A percentile compares a stretch with the other conserved stretches of the same genome.
phyloP scores from a whole-genome alignment of 2,888 invertebrate genomes.

The Gibbula magus region DNA sequence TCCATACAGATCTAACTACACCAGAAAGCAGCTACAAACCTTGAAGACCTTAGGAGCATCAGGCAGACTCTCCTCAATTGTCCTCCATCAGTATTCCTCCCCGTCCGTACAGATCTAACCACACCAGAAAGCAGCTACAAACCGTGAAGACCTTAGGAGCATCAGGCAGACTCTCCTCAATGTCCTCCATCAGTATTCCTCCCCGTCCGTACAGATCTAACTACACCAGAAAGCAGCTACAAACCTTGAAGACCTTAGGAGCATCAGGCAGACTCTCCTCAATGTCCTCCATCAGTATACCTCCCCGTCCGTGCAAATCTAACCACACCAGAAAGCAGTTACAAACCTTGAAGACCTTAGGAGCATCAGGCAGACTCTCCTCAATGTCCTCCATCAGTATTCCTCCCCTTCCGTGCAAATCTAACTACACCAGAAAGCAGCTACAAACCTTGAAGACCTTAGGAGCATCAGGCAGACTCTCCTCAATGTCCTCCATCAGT shows the following conservation, averaged over 20 bases:
- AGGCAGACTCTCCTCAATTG: constrained; percentile 95
- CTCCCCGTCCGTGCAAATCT: constrained; percentile 96
- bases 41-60: constrained; percentile 89
- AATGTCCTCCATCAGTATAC: constrained; percentile 94
- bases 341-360: constrained; percentile 88
- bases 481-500: constrained; percentile 94
- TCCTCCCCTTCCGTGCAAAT: constrained; percentile 95
- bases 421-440: no score
- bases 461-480: constrained; percentile 95
- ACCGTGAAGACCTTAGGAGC: constrained; percentile 91
- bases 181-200: constrained; percentile 93
- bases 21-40: background rate
- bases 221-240: no score
- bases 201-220: constrained; percentile 96
- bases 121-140: no score
- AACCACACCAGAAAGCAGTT: no score
- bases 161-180: constrained; percentile 96
- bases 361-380: constrained; percentile 95
- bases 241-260: constrained; percentile 89
- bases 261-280: constrained; percentile 96
- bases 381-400: constrained; percentile 95
- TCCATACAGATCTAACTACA: no score
- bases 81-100: constrained; percentile 96
- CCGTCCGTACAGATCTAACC: constrained; percentile 94
- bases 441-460: constrained; percentile 88